Percentiles rank a stretch among this genome's conserved stretches.
Conservation (phyloP, 2,113 vertebrate species). For the Loxodonta africana region DNA sequence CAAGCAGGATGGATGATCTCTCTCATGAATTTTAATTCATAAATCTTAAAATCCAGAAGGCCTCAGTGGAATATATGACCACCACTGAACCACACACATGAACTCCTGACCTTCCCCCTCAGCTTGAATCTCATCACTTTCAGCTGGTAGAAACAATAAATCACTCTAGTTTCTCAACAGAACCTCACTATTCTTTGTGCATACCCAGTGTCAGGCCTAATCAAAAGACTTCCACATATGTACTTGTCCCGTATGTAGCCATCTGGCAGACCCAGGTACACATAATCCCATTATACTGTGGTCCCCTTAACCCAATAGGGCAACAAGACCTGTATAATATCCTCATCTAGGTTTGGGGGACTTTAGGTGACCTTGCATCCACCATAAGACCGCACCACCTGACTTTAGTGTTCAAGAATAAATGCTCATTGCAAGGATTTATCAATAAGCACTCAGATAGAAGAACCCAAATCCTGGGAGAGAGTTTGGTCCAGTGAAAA, state of each 20-base stretch:
- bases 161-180: background rate
- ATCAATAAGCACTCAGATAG: background rate
- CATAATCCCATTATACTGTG: background rate
- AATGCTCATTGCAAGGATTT: background rate
- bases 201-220: background rate
- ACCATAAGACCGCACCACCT: background rate
- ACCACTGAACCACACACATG: background rate
- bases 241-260: background rate
- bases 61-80: background rate
- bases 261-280: background rate
- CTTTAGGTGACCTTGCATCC: background rate
- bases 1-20: constrained; percentile 33
- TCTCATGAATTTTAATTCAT: constrained; percentile 51
- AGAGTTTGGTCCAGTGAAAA: background rate
- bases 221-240: background rate
- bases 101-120: background rate
- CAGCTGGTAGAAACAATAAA: background rate
- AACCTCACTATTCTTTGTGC: background rate
- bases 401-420: background rate
- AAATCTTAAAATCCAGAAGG: constrained; percentile 54
- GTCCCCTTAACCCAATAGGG: background rate
- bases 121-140: constrained; percentile 23
- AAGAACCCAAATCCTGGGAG: background rate
- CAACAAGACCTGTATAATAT: background rate
- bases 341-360: background rate